Percentiles rank a stretch among this genome's conserved stretches.
Evolutionary conservation across 2,113 vertebrate species (phyloP).

Genomic region (Callionymus lyra): DNA sequence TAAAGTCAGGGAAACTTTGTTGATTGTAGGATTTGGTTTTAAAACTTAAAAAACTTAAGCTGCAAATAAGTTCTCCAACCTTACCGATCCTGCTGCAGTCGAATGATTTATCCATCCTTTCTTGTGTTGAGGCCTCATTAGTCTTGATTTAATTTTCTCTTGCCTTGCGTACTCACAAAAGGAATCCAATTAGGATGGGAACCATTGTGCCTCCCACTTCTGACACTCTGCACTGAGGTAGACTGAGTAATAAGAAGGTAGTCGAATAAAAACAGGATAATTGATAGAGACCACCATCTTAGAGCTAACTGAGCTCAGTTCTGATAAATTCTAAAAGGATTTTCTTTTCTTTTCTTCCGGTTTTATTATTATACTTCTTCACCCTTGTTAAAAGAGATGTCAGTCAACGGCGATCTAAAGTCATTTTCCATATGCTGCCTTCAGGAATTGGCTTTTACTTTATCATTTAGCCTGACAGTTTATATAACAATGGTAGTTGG

Average conservation of each 20-base stretch:
- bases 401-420: no score
- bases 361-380: no score
- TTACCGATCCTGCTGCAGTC: constrained; percentile 38
- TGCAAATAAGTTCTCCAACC: constrained; percentile 38
- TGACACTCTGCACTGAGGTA: constrained; percentile 9
- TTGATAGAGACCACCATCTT: constrained; percentile 12
- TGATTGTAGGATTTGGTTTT: no score
- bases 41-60: constrained; percentile 11
- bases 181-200: constrained; percentile 48
- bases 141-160: constrained; percentile 55
- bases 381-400: no score
- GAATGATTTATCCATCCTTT: constrained; percentile 55
- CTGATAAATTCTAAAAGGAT: background rate
- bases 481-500: no score
- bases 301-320: background rate
- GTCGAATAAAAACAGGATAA: constrained; percentile 27
- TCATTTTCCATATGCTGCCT: no score
- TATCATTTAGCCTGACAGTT: no score
- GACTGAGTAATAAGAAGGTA: constrained; percentile 20
- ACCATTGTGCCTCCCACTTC: constrained; percentile 15
- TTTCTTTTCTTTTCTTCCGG: background rate
- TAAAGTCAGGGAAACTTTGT: no score
- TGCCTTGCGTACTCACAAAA: constrained; percentile 32
- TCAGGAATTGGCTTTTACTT: no score
- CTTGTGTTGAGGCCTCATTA: constrained; percentile 54